Evolutionary conservation across 2,113 vertebrate genomes (phyloP), one percentile per base, ranked within the genome.

Genomic region (Neotoma lepida): DNA sequence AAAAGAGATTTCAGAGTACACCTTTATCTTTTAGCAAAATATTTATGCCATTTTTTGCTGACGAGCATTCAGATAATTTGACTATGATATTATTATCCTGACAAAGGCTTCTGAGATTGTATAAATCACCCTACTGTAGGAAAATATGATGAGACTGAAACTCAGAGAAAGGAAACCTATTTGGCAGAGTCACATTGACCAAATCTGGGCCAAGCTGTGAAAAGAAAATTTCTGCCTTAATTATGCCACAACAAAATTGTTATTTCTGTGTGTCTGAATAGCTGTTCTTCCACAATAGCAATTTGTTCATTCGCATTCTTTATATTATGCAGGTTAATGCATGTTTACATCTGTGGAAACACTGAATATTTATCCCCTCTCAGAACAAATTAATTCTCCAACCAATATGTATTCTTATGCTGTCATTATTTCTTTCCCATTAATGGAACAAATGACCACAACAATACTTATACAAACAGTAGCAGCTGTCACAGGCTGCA

Each of bases 341-440:
- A 64, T 92, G 90, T 92, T 92, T 92, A 92, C 73, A 51, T 86
- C 90, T 86, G 24, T 74, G 90, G 84, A 61, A 86, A 64, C 81
- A 63, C 84, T 92, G 81, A 76, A 86, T 92, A 92, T 26, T 17
- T 86, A 86, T 76, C 41, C 44, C 33, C 26, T 85, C 81, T 86
- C 35, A 64, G 90, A 86, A 86, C 64, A 92, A 86, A 92, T 92
- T 74, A 92, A 66, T 86, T 92, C 70, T 4, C 82, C 70, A 86
- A 76, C 70, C 35, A 86, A 64, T 86, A 64, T 76, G 44, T 76
- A 51, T 85, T 44, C 54, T 74, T 86, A 92, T 92, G 70, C 81
- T 86, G 68, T 63, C 54, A 85, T 92, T 92, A 74, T 85, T 85
- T 85, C 70, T 74, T 85, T 63, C 90, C 44, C 35, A 86, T 92